Evolutionary conservation across 2,797 vertebrate species (phyloP), one percentile per base, ranked within the genome.

Genomic region (Synaphobranchus kaupii): DNA sequence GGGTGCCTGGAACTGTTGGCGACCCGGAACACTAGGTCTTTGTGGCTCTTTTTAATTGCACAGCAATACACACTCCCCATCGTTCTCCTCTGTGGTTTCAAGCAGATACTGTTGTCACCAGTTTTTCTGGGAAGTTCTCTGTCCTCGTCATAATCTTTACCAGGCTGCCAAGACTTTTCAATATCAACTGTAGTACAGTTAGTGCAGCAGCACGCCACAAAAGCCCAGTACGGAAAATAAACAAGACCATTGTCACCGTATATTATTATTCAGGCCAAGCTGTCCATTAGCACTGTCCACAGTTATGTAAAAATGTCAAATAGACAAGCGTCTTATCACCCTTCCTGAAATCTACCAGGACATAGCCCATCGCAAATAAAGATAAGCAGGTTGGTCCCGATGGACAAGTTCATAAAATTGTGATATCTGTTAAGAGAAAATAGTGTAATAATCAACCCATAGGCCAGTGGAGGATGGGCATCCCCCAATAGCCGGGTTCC

Each of bases 1-100:
- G 91, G 92, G 92, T 93, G 94, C 93, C 93, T 93, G 93, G 93
- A 91, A 92, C 93, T 93, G 92, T 91, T 92, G 90, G 91, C 63
- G 86, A 89, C 90, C 83, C 89, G 89, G 87, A 91, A 95, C 94
- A 95, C 91, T 91, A 92, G 89, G 86, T 89, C 92, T 94, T 95
- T 95, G 94, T 95, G 92, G 73, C 92, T 91, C 89, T 90, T 89
- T 93, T 93, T 91, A 92, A 94, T 85, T 89, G 89, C 63, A 82
- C 76, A 90, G 91, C 90, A 93, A 17, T 92, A 89, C 89, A 90
- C 88, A 89, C 52, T 90, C 90, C 78, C 88, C 90, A 91, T 91
- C 89, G 91, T 86, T 82, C 87, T 88, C 83, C 86, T 83, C 82
- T 12, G 31, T 50, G 78, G 31, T 58, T 83, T 78, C 83, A 76